A percentile compares a stretch with the other conserved stretches of the same genome.
phyloP scores from a whole-genome alignment of 2,797 vertebrate genomes.

The Epinephelus coioides region DNA sequence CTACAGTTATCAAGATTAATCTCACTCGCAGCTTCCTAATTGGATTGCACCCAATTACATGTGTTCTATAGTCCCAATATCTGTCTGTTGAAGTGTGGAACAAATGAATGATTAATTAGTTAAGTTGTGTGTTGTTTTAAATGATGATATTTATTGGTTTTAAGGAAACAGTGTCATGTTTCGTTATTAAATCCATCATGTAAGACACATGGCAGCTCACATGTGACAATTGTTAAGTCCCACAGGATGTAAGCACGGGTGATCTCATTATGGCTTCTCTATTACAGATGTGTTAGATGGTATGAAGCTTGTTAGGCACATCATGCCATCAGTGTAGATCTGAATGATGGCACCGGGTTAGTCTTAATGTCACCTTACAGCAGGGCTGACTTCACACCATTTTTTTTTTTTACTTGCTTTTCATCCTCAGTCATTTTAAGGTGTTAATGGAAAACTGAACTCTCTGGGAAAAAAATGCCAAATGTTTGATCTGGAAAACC shows the following conservation, averaged over 20 bases:
- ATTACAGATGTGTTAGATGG: conserved; percentile 17
- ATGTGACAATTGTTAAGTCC: conserved; percentile 6
- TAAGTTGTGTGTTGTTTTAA: not conserved
- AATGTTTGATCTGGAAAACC: not conserved
- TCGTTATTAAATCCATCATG: not conserved
- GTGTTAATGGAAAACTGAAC: conserved; percentile 6
- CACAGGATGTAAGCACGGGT: not conserved
- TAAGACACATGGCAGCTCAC: not conserved
- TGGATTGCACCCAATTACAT: conserved; percentile 8
- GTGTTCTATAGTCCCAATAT: conserved; percentile 12
- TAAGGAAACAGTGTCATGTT: not conserved
- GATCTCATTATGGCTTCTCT: conserved; percentile 9
- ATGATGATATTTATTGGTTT: not conserved
- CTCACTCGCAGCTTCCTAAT: conserved; percentile 6
- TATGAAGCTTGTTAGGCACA: conserved; percentile 17
- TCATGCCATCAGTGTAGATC: not conserved
- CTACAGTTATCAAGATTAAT: not conserved
- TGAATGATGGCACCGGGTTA: conserved; percentile 10
- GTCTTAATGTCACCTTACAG: not conserved
- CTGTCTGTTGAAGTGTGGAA: not conserved
- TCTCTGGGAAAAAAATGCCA: not conserved
- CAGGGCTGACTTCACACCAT: conserved; percentile 13
- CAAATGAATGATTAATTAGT: not conserved
- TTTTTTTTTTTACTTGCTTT: not conserved
- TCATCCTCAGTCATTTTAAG: conserved; percentile 4